Percentiles rank a stretch among this genome's conserved stretches.
These are phyloP conservation scores for Todiramphus chloris DNA, from an alignment of 2,113 vertebrate genomes.

Conservation along the genomic window DNA sequence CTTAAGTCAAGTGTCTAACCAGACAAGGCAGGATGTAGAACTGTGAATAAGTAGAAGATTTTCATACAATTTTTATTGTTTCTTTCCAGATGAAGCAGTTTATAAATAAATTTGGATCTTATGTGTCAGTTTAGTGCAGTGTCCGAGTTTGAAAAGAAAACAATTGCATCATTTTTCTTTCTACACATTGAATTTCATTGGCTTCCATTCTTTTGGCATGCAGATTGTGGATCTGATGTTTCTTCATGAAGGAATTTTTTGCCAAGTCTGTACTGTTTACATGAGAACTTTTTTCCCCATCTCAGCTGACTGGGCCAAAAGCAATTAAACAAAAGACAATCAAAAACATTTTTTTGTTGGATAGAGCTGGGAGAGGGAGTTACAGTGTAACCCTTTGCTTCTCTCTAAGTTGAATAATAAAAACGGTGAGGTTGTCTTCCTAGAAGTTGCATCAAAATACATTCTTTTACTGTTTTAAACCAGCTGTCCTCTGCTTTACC, in stretches of 20 bases:
- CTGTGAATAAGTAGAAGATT: background rate
- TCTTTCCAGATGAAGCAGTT: background rate
- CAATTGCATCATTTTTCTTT: background rate
- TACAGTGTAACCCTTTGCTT: background rate
- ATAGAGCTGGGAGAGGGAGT: background rate
- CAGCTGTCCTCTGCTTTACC: background rate
- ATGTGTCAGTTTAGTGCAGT: background rate
- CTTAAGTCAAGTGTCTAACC: background rate
- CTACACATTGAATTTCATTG: background rate
- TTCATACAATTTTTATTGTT: background rate
- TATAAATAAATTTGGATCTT: background rate
- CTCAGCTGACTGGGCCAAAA: background rate
- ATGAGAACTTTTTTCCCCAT: background rate
- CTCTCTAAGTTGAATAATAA: background rate
- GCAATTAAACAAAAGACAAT: background rate
- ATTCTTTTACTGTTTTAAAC: background rate
- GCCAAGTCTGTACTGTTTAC: conserved; percentile 3
- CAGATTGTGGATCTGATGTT: background rate
- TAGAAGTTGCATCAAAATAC: background rate
- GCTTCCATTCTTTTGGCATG: background rate
- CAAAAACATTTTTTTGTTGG: background rate
- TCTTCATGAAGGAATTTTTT: conserved; percentile 16
- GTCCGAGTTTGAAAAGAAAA: background rate
- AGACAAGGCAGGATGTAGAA: background rate
- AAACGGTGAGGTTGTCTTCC: background rate